These are phyloP conservation scores for Acanthochromis polyacanthus DNA, from an alignment of 2,113 vertebrate genomes.

Conservation along the genomic window DNA sequence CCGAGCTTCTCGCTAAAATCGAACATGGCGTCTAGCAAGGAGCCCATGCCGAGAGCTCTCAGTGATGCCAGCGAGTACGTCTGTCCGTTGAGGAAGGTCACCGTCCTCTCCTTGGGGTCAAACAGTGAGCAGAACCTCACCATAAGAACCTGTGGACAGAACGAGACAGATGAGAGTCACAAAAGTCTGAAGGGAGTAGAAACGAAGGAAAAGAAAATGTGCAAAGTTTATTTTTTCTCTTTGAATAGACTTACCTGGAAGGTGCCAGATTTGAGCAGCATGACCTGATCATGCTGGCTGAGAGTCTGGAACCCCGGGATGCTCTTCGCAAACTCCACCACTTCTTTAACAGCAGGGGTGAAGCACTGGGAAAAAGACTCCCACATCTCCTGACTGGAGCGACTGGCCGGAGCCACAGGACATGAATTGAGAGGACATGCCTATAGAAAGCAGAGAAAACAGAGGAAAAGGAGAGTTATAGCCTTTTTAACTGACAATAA, in stretches of 20 bases:
- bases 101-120: slow-evolving; percentile 82
- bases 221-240: no score
- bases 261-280: slow-evolving; percentile 88
- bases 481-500: not conserved
- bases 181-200: not conserved
- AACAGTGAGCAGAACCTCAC: slow-evolving; percentile 88
- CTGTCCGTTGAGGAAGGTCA: slow-evolving; percentile 86
- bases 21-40: slow-evolving; percentile 83
- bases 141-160: slow-evolving; percentile 84
- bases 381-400: slow-evolving; percentile 87
- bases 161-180: slow-evolving; percentile 2
- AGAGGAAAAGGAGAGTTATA: slow-evolving; percentile 6
- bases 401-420: slow-evolving; percentile 82
- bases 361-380: slow-evolving; percentile 89
- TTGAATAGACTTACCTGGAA: slow-evolving; percentile 81
- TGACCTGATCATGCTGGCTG: slow-evolving; percentile 87
- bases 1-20: slow-evolving; percentile 87
- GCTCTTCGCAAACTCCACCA: slow-evolving; percentile 88
- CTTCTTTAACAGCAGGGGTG: slow-evolving; percentile 87
- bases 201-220: not conserved
- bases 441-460: slow-evolving; percentile 56
- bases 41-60: slow-evolving; percentile 82
- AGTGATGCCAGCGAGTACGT: slow-evolving; percentile 83
- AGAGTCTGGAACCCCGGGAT: slow-evolving; percentile 87
- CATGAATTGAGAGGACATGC: slow-evolving; percentile 86